Percentiles rank a stretch among this genome's conserved stretches.
These are phyloP conservation scores for Orius laevigatus DNA, from an alignment of 1,140 invertebrate genomes.

Conservation along the genomic window DNA sequence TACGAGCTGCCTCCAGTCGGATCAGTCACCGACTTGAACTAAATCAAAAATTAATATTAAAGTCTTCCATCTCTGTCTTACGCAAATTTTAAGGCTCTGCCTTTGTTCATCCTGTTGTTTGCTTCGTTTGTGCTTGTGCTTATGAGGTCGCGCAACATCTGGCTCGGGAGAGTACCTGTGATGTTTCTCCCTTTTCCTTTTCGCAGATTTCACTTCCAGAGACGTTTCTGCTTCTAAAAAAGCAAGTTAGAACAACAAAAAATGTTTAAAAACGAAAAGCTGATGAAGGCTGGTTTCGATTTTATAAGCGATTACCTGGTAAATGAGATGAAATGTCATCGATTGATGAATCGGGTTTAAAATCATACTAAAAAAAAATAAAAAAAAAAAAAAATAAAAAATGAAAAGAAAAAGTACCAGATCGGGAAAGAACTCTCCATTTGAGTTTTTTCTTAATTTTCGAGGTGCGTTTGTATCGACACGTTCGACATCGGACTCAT, in stretches of 20 bases:
- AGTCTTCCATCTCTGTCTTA: too few relatives aligned
- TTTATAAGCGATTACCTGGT: background rate
- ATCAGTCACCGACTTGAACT: constrained; percentile 68
- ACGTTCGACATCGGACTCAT: constrained; percentile 51
- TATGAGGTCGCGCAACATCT: constrained; percentile 33
- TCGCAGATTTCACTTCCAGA: constrained; percentile 27
- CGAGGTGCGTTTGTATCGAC: constrained; percentile 61
- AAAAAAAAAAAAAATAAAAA: constrained; percentile 2
- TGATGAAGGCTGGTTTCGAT: constrained; percentile 1
- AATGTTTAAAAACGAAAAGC: too few relatives aligned
- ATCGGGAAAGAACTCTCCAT: constrained; percentile 10
- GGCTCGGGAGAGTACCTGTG: constrained; percentile 47
- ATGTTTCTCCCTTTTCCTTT: constrained; percentile 49
- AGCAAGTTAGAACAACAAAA: too few relatives aligned
- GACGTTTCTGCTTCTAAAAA: too few relatives aligned
- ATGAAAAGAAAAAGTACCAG: constrained; percentile 1
- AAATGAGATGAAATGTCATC: background rate
- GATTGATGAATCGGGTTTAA: background rate
- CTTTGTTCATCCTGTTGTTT: constrained; percentile 38
- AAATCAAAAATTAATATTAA: too few relatives aligned
- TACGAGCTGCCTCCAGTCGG: constrained; percentile 27
- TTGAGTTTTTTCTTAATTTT: constrained; percentile 31
- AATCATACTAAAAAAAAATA: constrained; percentile 8
- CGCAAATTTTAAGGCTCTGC: constrained; percentile 51
- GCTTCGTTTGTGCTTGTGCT: constrained; percentile 33